Conservation (phyloP, 2,797 vertebrate species). For the Phrynocephalus guinanensis region DNA sequence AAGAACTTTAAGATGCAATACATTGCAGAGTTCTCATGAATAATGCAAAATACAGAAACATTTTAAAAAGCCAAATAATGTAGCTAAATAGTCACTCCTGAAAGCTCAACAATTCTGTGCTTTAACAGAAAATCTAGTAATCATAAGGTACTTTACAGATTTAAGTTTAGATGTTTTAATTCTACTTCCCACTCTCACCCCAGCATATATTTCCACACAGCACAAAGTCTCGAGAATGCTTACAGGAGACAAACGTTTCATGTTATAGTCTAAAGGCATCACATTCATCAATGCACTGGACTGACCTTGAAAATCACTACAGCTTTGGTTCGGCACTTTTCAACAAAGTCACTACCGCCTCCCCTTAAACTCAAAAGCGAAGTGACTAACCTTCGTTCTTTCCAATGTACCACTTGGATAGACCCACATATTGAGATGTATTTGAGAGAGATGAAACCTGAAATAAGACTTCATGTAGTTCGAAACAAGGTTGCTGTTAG, state of each 20-base stretch:
- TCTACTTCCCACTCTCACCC: constrained; percentile 9
- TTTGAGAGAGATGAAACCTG: constrained; percentile 67
- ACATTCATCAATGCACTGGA: constrained; percentile 59
- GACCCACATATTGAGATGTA: constrained; percentile 58
- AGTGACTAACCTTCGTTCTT: constrained; percentile 58
- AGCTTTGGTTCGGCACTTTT: constrained; percentile 62
- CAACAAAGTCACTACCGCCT: constrained; percentile 61
- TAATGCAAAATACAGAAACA: not conserved
- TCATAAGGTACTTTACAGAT: not conserved
- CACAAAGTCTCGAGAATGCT: constrained; percentile 31
- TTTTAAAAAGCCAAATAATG: not conserved
- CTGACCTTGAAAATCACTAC: constrained; percentile 65
- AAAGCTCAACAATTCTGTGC: constrained; percentile 5
- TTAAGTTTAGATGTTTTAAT: constrained; percentile 44
- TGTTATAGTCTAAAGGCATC: constrained; percentile 49
- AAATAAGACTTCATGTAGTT: constrained; percentile 65
- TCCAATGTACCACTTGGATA: constrained; percentile 59
- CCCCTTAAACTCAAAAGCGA: constrained; percentile 51
- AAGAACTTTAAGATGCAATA: not conserved
- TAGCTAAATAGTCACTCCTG: not conserved
- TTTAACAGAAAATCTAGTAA: constrained; percentile 22
- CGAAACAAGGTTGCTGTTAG: constrained; percentile 66
- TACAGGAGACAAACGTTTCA: constrained; percentile 45
- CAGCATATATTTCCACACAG: constrained; percentile 43
- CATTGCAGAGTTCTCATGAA: not conserved